Evolutionary conservation across 1,140 invertebrate species (phyloP), one percentile per base, ranked within the genome.

Genomic region (Pantala flavescens): DNA sequence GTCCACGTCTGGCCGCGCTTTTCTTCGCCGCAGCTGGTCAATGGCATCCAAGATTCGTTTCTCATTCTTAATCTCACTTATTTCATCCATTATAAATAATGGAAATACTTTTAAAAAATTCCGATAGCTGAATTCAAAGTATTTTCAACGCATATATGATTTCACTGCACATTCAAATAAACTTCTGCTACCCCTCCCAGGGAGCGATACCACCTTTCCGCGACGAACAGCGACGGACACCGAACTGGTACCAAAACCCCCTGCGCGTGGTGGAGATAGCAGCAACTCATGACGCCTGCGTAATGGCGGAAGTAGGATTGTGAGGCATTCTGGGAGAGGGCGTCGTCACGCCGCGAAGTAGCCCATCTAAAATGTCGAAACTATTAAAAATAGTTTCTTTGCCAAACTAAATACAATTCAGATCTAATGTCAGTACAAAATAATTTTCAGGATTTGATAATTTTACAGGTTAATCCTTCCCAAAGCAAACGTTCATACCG

Each of bases 41-140:
- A 94, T 94, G 77, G 92, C 90, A 80, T 93, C 90, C 76, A 95
- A 85, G 81, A 95, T 93, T 79, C 88, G 86, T 77, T 90, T 87
- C 82, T 89, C 87, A 83, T 90, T 86, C 78, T 87, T 87, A 80
- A 87, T 86, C 79, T 86, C 84, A 82, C 49, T 19, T 21, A 74
- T 49, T 73, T 74, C 74, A 55, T 76, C 23, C 24, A 28, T 72
- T 72, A 21, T 28, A n/a, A 36, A 72, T 24, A n/a, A 28, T 42
- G 7, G 11, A 28, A 28, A 36, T 42, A 72, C n/a, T 72, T 72
- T 28, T 11, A 71, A 14, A 14, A 71, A 71, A 71, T 24, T 24
- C n/a, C 24, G 23, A 71, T n/a, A 24, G 9, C 28, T 5, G 28
- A 36, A 2, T 36, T 36, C 9, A 36, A 36, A 36, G 28, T 36